Percentiles rank a stretch among this genome's conserved stretches.
phyloP scores from a whole-genome alignment of 2,113 vertebrate species.

The Nannobrachium achirus region DNA sequence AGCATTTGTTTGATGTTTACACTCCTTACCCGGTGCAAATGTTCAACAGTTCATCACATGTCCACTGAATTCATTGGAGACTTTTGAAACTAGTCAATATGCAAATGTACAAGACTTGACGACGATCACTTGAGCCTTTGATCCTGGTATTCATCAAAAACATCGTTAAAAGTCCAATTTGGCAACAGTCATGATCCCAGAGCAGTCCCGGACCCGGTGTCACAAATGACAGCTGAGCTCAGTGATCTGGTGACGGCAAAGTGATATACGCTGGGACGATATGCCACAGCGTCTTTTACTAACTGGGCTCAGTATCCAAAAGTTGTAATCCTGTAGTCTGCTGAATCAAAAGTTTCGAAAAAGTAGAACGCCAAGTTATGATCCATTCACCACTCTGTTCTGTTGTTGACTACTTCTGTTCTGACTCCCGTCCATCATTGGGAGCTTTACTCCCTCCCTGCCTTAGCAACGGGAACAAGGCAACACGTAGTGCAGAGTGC shows the following conservation, averaged over 20 bases:
- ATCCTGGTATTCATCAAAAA: slow-evolving; percentile 11
- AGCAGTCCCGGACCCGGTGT: slow-evolving; percentile 15
- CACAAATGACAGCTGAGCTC: slow-evolving; percentile 39
- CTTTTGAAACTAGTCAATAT: not conserved
- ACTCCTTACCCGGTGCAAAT: slow-evolving; percentile 36
- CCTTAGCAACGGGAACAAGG: slow-evolving; percentile 64
- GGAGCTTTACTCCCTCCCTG: slow-evolving; percentile 53
- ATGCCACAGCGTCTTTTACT: slow-evolving; percentile 35
- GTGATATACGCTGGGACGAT: slow-evolving; percentile 43
- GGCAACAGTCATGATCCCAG: slow-evolving; percentile 6
- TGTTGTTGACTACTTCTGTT: slow-evolving; percentile 28
- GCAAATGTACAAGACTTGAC: not conserved
- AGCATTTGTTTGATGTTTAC: not conserved
- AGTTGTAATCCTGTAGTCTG: slow-evolving; percentile 32
- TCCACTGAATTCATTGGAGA: slow-evolving; percentile 21
- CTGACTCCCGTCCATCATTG: slow-evolving; percentile 38
- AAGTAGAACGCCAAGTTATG: slow-evolving; percentile 7
- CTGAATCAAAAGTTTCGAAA: slow-evolving; percentile 22
- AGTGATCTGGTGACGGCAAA: slow-evolving; percentile 64
- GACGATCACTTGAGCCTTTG: slow-evolving; percentile 31
- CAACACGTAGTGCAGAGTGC: too few species aligned
- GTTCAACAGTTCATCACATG: not conserved
- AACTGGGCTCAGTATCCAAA: slow-evolving; percentile 25
- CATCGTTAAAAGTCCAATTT: not conserved
- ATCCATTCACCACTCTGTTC: slow-evolving; percentile 18